Base-by-base conservation (phyloP, 2,797 vertebrate genomes). In the Emys orbicularis region DNA sequence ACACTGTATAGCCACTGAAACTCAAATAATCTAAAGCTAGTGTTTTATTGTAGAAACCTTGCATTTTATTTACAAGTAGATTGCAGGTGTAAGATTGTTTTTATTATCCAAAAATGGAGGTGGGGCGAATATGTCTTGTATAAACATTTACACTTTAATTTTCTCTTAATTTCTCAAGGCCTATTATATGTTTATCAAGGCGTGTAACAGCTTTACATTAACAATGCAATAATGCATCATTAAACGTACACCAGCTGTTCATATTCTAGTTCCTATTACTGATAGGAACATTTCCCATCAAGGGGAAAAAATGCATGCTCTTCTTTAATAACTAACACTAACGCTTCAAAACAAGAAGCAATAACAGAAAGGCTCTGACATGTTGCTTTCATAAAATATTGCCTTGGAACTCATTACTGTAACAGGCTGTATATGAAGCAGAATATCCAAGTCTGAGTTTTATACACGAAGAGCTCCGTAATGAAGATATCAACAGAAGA, bases 101-200 rank as follows among this genome's bases (percentile, higher is more conserved):
- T 93, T 15, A 23, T 87, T 52, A n/a, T 80, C 89, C 86, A 56
- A 85, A 87, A 77, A 57, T 3, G 2, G 6, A 11, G 37, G 37
- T 18, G 2, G 12, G 16, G 11, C 1, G 2, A 95, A 85, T 88
- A 57, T n/a, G 79, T 91, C 94, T 96, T 95, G 90, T 89, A 81
- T 96, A 97, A 98, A 98, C 95, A 97, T 98, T 97, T 98, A 95
- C 93, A 88, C 98, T 98, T 98, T 98, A 96, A 98, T 98, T 98
- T 96, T 94, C 90, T 96, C 96, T 97, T 98, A 96, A 98, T 98
- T 98, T 98, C 94, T 57, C 76, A 87, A 96, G 96, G 89, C 96
- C 94, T 29, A 84, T 97, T 97, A 95, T 61, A 90, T 97, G 92
- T 97, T 97, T 97, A 96, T 96, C 96, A 97, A 98, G 96, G 95